Evolutionary conservation across 2,113 vertebrate genomes (phyloP).

Genomic region (Dunckerocampus dactyliophorus): DNA sequence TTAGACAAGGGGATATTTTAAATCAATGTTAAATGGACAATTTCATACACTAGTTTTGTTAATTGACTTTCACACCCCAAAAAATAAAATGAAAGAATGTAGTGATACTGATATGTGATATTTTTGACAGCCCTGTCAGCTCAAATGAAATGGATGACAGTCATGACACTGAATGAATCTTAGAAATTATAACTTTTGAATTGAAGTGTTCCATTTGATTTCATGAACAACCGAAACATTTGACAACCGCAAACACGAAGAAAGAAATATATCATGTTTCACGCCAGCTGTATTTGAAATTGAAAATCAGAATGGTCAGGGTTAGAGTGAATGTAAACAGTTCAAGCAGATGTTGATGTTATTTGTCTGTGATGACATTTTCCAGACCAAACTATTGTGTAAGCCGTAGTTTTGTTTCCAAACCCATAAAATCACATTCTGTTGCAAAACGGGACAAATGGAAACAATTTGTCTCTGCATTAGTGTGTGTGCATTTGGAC

Average conservation of each 20-base stretch:
- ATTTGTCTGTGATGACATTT: not conserved
- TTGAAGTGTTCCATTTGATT: not conserved
- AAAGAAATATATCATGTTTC: conserved; percentile 1
- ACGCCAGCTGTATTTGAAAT: conserved; percentile 7
- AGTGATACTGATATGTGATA: too few species aligned
- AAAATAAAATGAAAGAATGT: too few species aligned
- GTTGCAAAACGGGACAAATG: conserved; percentile 3
- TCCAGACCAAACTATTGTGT: conserved; percentile 8
- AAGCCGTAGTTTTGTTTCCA: conserved; percentile 4
- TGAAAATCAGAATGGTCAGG: not conserved
- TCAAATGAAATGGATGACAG: too few species aligned
- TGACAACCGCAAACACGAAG: not conserved
- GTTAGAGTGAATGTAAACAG: conserved; percentile 13
- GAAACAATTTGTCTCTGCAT: conserved; percentile 7
- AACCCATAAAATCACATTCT: conserved; percentile 13
- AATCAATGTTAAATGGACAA: too few species aligned
- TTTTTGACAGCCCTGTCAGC: too few species aligned
- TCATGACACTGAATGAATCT: too few species aligned
- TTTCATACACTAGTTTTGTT: too few species aligned
- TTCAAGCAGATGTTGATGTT: conserved; percentile 7
- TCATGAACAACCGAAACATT: not conserved
- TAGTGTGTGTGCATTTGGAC: not conserved
- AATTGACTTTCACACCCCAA: too few species aligned
- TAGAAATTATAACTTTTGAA: too few species aligned
- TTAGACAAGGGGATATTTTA: too few species aligned